Percentiles rank a stretch among this genome's conserved stretches.
phyloP scores from a whole-genome alignment of 2,113 vertebrate genomes.

The Diglossa brunneiventris region DNA sequence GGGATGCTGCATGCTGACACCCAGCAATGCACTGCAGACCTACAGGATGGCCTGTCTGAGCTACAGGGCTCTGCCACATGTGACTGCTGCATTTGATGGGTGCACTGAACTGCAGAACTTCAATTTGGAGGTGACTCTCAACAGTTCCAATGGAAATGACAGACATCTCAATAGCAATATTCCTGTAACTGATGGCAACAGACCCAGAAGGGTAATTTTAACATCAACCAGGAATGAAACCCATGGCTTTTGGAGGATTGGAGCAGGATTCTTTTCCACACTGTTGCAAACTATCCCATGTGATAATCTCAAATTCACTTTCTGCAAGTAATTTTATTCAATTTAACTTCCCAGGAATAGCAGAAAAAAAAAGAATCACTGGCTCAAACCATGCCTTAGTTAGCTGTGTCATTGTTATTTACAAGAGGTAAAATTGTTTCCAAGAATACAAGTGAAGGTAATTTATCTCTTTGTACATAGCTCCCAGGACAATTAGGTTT shows the following conservation, averaged over 20 bases:
- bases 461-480: background rate
- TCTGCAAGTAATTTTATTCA: background rate
- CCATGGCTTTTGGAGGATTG: background rate
- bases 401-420: background rate
- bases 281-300: background rate
- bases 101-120: background rate
- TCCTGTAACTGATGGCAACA: background rate
- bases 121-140: background rate
- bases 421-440: constrained; percentile 21
- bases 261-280: background rate
- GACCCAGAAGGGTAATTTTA: background rate
- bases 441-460: background rate
- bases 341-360: background rate
- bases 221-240: background rate
- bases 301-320: background rate
- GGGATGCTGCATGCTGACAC: background rate
- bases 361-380: background rate
- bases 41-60: background rate
- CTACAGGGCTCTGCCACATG: background rate
- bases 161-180: background rate
- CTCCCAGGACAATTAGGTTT: background rate
- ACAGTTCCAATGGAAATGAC: background rate
- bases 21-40: background rate
- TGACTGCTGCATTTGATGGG: background rate
- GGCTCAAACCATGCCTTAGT: background rate